Conservation (phyloP, 2,113 vertebrate species). For the Perccottus glenii region DNA sequence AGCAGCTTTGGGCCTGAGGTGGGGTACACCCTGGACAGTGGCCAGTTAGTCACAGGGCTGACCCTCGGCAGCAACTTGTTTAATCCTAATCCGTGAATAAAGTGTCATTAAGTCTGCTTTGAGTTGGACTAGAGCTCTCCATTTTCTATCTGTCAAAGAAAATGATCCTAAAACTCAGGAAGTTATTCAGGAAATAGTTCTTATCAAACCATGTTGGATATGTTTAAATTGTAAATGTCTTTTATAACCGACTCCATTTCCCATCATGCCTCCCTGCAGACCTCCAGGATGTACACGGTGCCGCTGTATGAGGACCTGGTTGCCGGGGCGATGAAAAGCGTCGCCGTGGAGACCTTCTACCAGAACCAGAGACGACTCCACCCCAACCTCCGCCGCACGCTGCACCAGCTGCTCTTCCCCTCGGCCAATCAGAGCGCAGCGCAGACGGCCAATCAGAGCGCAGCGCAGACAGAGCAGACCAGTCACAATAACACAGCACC, state of each 20-base stretch:
- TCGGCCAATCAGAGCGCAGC: conserved; percentile 51
- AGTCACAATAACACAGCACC: not conserved
- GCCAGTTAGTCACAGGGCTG: too few species aligned
- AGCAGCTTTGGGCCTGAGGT: too few species aligned
- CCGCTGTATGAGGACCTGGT: conserved; percentile 96
- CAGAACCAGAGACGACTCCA: conserved; percentile 93
- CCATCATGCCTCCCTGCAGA: conserved; percentile 71
- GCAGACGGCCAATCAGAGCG: conserved; percentile 32
- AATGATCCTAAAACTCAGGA: too few species aligned
- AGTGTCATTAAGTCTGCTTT: too few species aligned
- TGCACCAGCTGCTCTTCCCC: conserved; percentile 92
- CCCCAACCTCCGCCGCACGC: conserved; percentile 89
- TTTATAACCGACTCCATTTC: not conserved
- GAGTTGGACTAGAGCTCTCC: too few species aligned
- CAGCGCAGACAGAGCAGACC: not conserved
- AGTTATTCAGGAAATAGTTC: too few species aligned
- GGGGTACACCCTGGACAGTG: too few species aligned
- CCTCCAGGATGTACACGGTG: conserved; percentile 97
- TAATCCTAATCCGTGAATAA: too few species aligned
- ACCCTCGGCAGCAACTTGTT: too few species aligned
- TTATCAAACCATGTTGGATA: too few species aligned
- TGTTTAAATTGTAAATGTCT: not conserved
- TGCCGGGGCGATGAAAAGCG: conserved; percentile 90
- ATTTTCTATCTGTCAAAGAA: too few species aligned
- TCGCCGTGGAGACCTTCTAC: conserved; percentile 93